A percentile compares a stretch with the other conserved stretches of the same genome.
phyloP scores from a whole-genome alignment of 2,888 invertebrate genomes.

The Ptilodon capucinus region DNA sequence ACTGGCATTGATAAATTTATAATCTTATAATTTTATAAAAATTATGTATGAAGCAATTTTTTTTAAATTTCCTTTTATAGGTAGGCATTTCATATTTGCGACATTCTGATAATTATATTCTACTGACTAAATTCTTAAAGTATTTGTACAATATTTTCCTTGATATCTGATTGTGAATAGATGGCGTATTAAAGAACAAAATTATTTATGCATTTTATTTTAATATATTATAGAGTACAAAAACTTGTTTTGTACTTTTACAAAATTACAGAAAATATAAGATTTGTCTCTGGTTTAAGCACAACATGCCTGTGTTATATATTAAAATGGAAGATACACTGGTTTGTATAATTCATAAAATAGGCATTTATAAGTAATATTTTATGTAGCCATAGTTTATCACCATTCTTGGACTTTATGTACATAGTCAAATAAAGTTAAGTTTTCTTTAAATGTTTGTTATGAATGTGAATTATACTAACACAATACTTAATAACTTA shows the following conservation, averaged over 20 bases:
- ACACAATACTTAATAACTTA: too few species aligned
- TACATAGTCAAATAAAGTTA: too few species aligned
- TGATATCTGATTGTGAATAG: conserved; percentile 32
- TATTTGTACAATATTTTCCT: conserved; percentile 58
- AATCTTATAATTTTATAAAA: conserved; percentile 50
- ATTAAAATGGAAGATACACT: conserved; percentile 24
- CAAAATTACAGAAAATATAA: conserved; percentile 5
- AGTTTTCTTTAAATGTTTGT: too few species aligned
- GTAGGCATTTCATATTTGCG: too few species aligned
- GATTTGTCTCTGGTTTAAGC: conserved; percentile 13
- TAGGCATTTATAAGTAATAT: background rate
- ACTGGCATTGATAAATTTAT: conserved; percentile 75
- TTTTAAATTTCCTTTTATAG: conserved; percentile 19
- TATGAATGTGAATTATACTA: too few species aligned
- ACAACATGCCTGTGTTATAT: conserved; percentile 8
- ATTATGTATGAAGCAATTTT: conserved; percentile 31
- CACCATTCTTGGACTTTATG: conserved; percentile 7
- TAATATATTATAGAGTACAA: conserved; percentile 37
- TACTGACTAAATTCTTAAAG: conserved; percentile 51
- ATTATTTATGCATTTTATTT: conserved; percentile 29
- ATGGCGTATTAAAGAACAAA: conserved; percentile 33
- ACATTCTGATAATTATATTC: conserved; percentile 32
- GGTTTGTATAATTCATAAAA: conserved; percentile 17
- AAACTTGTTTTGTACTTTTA: conserved; percentile 36
- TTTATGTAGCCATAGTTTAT: conserved; percentile 17